These are phyloP conservation scores for Platerodrilus igneus DNA, from an alignment of 2,888 invertebrate species.

Conservation along the genomic window DNA sequence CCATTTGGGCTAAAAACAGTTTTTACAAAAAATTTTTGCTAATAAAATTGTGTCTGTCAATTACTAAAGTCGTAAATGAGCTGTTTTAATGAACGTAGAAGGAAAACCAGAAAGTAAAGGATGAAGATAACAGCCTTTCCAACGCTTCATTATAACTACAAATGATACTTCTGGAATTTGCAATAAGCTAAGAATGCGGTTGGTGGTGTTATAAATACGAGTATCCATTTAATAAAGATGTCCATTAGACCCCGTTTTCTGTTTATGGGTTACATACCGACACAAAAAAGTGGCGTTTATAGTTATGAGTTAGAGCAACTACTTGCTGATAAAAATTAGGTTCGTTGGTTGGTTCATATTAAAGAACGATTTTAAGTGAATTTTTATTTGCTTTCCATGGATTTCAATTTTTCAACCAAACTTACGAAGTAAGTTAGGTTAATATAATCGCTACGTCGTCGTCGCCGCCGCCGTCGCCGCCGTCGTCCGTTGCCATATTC, in stretches of 20 bases:
- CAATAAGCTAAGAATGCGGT: slow-evolving; percentile 49
- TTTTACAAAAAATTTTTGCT: slow-evolving; percentile 3
- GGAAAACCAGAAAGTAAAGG: slow-evolving; percentile 7
- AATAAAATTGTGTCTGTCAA: background rate
- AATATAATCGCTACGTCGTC: too few relatives aligned
- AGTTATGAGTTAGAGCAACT: slow-evolving; percentile 9
- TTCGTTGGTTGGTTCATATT: too few relatives aligned
- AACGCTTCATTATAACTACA: slow-evolving; percentile 43
- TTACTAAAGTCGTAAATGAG: background rate
- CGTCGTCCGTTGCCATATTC: too few relatives aligned
- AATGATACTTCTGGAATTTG: slow-evolving; percentile 49
- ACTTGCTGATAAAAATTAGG: too few relatives aligned
- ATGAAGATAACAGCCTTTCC: slow-evolving; percentile 29
- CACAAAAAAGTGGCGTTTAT: slow-evolving; percentile 18
- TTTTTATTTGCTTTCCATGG: too few relatives aligned
- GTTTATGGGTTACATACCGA: slow-evolving; percentile 24
- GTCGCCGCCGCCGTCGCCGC: too few relatives aligned
- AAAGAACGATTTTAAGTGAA: too few relatives aligned
- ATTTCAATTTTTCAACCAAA: too few relatives aligned
- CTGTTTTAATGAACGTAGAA: slow-evolving; percentile 3
- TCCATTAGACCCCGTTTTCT: slow-evolving; percentile 21
- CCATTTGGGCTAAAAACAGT: too few relatives aligned
- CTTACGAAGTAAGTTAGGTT: too few relatives aligned
- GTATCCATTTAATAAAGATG: slow-evolving; percentile 45
- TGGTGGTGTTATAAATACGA: slow-evolving; percentile 44